Percentiles rank a stretch among this genome's conserved stretches.
These are phyloP conservation scores for Telmatochromis brichardi DNA, from an alignment of 2,113 vertebrate species.

Conservation along the genomic window DNA sequence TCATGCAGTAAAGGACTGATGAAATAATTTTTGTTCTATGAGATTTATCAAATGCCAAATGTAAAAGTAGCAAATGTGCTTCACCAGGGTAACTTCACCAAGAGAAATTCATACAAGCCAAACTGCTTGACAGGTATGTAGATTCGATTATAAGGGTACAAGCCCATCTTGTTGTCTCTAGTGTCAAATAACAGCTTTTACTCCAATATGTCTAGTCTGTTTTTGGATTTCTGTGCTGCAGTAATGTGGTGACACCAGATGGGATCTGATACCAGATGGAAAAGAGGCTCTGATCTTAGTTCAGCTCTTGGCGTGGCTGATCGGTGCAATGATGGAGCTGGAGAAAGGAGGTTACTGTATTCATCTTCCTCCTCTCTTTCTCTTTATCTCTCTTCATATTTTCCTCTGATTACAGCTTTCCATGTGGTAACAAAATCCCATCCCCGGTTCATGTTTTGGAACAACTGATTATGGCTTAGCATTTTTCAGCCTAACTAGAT, in stretches of 20 bases:
- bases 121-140: not conserved
- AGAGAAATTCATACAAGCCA: not conserved
- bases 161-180: not conserved
- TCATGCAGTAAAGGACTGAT: not conserved
- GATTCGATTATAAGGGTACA: not conserved
- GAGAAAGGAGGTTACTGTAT: not conserved
- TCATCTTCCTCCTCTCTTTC: not conserved
- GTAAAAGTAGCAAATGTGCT: not conserved
- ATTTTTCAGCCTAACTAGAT: not conserved
- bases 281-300: not conserved
- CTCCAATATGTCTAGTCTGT: not conserved
- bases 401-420: not conserved
- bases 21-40: not conserved
- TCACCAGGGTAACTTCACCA: not conserved
- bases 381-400: not conserved
- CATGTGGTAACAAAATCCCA: not conserved
- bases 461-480: not conserved
- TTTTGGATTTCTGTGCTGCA: not conserved
- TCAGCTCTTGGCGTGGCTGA: not conserved
- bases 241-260: constrained; percentile 5
- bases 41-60: not conserved
- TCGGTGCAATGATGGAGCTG: not conserved
- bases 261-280: constrained; percentile 1
- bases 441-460: not conserved
- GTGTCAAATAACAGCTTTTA: not conserved